These are phyloP conservation scores for Carcharodon carcharias DNA, from an alignment of 2,797 vertebrate species.

Conservation along the genomic window DNA sequence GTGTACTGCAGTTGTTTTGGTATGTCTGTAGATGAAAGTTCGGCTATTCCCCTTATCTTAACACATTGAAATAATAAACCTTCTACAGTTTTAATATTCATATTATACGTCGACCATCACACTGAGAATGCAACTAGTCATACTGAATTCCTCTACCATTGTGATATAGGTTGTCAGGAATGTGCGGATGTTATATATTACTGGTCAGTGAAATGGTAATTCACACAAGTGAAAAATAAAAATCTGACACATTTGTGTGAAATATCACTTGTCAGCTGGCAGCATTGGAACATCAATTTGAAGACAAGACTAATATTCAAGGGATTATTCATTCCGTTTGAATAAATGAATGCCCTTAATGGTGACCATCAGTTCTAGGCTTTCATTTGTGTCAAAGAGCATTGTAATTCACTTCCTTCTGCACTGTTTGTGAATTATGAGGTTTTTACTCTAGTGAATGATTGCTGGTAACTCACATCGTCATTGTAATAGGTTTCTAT, in stretches of 20 bases:
- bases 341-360: neutral
- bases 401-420: neutral
- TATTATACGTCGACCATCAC: neutral
- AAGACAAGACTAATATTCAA: neutral
- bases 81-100: neutral
- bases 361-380: neutral
- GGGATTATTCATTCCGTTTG: neutral
- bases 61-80: neutral
- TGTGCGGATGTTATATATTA: neutral
- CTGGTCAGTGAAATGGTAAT: neutral
- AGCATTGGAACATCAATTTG: neutral
- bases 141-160: neutral
- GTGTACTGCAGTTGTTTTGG: neutral
- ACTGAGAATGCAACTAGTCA: neutral
- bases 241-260: neutral
- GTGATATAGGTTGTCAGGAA: neutral
- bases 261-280: neutral
- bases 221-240: neutral
- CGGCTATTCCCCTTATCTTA: neutral
- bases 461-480: neutral
- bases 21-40: neutral
- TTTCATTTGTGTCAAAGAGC: neutral
- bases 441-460: neutral
- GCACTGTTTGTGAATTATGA: neutral
- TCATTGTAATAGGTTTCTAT: neutral